Base-by-base conservation (phyloP, 1,140 invertebrate species). In the Nasonia giraulti region DNA sequence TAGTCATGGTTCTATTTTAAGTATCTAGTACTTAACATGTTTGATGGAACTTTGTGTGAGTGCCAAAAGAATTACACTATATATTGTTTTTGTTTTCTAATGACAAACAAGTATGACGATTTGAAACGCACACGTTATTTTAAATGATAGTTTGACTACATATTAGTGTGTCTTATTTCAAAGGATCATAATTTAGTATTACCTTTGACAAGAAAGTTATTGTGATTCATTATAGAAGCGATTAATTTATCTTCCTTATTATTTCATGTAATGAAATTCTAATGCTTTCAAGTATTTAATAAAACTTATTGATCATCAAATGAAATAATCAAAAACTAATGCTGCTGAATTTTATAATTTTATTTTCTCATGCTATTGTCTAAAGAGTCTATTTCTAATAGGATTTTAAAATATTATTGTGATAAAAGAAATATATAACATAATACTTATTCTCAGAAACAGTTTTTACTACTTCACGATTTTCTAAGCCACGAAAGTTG, bases 1-100 rank as follows among this genome's bases (percentile, higher is more conserved):
- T 88, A 93, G 91, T 89, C 92, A 92, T 78, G 89, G 89, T 89
- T 91, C 90, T 88, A 92, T 91, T 89, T 90, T 92, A 88, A 91
- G 88, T 88, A 92, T 93, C 85, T 92, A 91, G 89, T 83, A 86
- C n/a, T 83, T 80, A 37, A 80, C 20, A 50, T 6, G 71, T 50
- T 47, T 83, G 0, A 23, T 68, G 66, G 66, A 37, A 78, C 8
- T 62, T 84, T 79, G 44, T 17, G 17, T 47, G 7, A 27, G 69
- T 84, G 83, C 83, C 83, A 84, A 84, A 55, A 68, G 77, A n/a
- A 47, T 23, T 44, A 66, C 50, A 27, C 44, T 73, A 47, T 17
- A n/a, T 68, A 5, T 80, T 82, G 0, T 37, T 82, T 50, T 80
- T 82, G 0, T 37, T 82, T 50, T 75, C 50, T 75, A 40, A 20